phyloP scores from a whole-genome alignment of 2,888 invertebrate species.

The Electrophaes corylata region DNA sequence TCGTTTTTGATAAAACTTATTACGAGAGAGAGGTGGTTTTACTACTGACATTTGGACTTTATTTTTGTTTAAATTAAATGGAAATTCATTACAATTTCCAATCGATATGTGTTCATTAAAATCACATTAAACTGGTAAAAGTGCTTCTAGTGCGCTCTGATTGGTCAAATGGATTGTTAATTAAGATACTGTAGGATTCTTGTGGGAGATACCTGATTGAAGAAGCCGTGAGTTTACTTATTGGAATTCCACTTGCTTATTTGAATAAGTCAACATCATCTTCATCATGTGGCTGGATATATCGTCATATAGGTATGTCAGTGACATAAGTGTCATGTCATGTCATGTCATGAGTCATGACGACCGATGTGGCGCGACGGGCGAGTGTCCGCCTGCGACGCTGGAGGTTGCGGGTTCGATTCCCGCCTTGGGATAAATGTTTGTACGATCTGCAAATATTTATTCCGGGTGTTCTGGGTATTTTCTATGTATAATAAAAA shows the following conservation, averaged over 20 bases:
- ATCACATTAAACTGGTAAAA: conserved; percentile 19
- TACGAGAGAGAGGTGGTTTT: conserved; percentile 40
- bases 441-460: too few species aligned
- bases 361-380: too few species aligned
- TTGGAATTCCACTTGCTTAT: not conserved
- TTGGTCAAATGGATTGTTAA: conserved; percentile 25
- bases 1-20: conserved; percentile 36
- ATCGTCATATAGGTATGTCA: too few species aligned
- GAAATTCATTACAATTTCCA: conserved; percentile 32
- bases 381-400: too few species aligned
- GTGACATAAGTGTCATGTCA: too few species aligned
- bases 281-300: not conserved
- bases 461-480: too few species aligned
- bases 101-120: conserved; percentile 35
- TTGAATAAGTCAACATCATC: not conserved
- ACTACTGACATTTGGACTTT: conserved; percentile 40
- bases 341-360: too few species aligned
- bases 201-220: conserved; percentile 2
- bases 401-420: too few species aligned
- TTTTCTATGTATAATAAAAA: too few species aligned
- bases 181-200: conserved; percentile 21
- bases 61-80: conserved; percentile 26
- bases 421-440: too few species aligned
- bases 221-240: not conserved
- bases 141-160: conserved; percentile 23